These are phyloP conservation scores for Erythrolamprus reginae DNA, from an alignment of 2,113 vertebrate genomes.

Conservation along the genomic window DNA sequence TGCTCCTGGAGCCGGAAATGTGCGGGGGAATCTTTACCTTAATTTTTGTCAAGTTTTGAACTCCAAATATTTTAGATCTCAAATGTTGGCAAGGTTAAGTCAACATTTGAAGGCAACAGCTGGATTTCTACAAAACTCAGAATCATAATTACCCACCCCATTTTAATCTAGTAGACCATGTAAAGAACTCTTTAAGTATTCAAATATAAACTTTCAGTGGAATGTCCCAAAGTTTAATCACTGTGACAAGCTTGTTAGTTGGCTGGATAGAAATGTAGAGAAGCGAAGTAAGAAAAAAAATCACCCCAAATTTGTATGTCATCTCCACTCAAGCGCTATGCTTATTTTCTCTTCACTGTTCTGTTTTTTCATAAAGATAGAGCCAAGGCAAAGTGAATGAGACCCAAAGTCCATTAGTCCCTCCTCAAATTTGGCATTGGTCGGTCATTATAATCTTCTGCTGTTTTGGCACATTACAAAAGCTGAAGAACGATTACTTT, in stretches of 20 bases:
- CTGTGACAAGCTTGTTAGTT: background rate
- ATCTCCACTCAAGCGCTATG: background rate
- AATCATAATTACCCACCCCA: background rate
- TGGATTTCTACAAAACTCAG: background rate
- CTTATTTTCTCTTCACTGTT: background rate
- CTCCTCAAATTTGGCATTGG: background rate
- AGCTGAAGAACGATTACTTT: background rate
- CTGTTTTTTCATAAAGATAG: background rate
- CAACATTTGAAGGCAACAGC: background rate
- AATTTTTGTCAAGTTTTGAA: background rate
- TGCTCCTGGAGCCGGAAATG: too few relatives aligned
- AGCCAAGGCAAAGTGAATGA: background rate
- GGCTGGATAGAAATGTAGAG: background rate
- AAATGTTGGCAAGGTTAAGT: background rate
- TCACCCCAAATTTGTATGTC: background rate
- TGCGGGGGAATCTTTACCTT: background rate
- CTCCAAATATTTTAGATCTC: background rate
- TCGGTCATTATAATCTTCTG: background rate
- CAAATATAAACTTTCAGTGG: background rate
- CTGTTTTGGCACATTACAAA: background rate
- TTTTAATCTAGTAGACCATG: background rate
- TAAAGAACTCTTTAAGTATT: background rate
- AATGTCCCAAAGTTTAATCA: background rate
- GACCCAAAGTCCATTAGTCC: background rate
- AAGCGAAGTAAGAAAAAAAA: background rate